Base-by-base conservation (phyloP, 64 coral and sea anemone genomes). In the Astreopora myriophthalma region DNA sequence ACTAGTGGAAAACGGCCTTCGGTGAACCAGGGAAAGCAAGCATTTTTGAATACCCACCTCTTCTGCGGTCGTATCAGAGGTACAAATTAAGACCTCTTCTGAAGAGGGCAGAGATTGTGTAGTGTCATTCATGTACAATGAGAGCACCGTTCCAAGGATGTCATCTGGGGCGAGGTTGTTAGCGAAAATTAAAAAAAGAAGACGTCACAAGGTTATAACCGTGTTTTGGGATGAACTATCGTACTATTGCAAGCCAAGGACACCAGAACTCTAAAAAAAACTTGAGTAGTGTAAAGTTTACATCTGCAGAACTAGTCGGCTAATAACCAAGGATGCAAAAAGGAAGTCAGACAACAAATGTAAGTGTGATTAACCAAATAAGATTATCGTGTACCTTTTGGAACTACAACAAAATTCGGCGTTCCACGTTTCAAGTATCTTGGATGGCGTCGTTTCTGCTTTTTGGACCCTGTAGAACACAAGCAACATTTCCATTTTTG, bases 381-480 rank as follows among this genome's bases (percentile, higher is more conserved):
- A 57, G 40, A 44, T 6, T 55, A 16, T 55, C 12, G 0, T 55
- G 30, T 69, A 90, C 88, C 78, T 81, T 82, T 69, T 19, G 88
- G 76, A 73, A 90, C 76, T 69, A 90, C 42, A 2, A 90, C 22
- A 32, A 90, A 52, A 35, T 90, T 90, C 72, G 88, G 88, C 34
- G 49, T 81, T 81, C 88, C 88, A 34, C 30, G 22, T 5, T 30
- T 82, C 6, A 90, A 44, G 42, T 90, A 90, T 31, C 6, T 55
- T 16, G 88, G 88, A 33, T 31, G 42, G 6, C 16, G 65, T 34
- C 76, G 61, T 82, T 11, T 40, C 14, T 14, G 48, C 8, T 37
- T 62, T 25, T 63, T 82, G 9, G 57, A 38, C 2, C 30, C 79
- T 82, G 52, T 32, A 82, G 63, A 3, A n/a, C 71, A 34, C 19